Percentiles rank a stretch among this genome's conserved stretches.
These are phyloP conservation scores for Microchirus variegatus DNA, from an alignment of 2,797 vertebrate species.

Conservation along the genomic window DNA sequence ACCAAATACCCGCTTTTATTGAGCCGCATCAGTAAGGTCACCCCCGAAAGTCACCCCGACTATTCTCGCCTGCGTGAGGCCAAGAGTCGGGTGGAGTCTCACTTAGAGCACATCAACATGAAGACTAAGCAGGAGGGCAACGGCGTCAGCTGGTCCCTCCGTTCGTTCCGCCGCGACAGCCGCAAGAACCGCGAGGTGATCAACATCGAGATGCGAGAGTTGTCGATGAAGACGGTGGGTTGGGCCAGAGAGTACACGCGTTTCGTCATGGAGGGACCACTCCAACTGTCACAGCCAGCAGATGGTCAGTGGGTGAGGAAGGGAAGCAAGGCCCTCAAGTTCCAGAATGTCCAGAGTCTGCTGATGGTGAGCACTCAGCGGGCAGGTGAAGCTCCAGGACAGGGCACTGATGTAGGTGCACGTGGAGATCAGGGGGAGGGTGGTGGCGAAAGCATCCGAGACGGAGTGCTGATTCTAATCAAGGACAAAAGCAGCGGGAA, in stretches of 20 bases:
- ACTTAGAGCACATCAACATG: slow-evolving; percentile 96
- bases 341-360: slow-evolving; percentile 91
- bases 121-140: slow-evolving; percentile 92
- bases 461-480: slow-evolving; percentile 89
- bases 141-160: slow-evolving; percentile 87
- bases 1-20: slow-evolving; percentile 92
- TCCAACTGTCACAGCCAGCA: slow-evolving; percentile 89
- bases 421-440: slow-evolving; percentile 66
- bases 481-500: slow-evolving; percentile 93
- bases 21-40: slow-evolving; percentile 91
- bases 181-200: slow-evolving; percentile 91
- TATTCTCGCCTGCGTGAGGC: slow-evolving; percentile 88
- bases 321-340: slow-evolving; percentile 90
- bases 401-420: slow-evolving; percentile 43
- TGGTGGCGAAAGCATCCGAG: slow-evolving; percentile 80
- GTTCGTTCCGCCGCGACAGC: slow-evolving; percentile 91
- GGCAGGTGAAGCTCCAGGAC: slow-evolving; percentile 56
- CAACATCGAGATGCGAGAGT: slow-evolving; percentile 92
- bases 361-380: slow-evolving; percentile 87
- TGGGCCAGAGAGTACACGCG: slow-evolving; percentile 89
- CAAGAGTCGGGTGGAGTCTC: slow-evolving; percentile 92
- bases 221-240: slow-evolving; percentile 89
- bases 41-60: slow-evolving; percentile 88
- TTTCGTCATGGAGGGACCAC: slow-evolving; percentile 91
- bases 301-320: slow-evolving; percentile 93